Base-by-base conservation (phyloP, 1,140 invertebrate species). In the Chymomyza costata region DNA sequence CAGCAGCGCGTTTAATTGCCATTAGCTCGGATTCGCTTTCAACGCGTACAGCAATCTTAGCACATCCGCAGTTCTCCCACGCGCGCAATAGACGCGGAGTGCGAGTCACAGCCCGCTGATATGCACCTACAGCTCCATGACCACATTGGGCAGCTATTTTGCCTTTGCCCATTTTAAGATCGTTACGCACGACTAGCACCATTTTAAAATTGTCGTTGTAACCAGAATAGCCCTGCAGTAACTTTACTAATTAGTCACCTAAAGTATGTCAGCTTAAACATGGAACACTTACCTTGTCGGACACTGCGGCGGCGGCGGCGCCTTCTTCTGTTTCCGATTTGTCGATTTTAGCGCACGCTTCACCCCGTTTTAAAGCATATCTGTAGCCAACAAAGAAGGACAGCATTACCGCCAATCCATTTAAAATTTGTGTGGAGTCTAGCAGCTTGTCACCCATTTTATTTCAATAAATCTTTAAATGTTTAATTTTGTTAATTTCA, bases 161-260 rank as follows among this genome's bases (percentile, higher is more conserved):
- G 10, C 96, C 96, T 35, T 96, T 97, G 13, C 93, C 91, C 96
- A 98, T 98, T 85, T 94, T 93, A 0, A 98, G 87, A 84, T 98
- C 96, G 80, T 90, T 95, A 78, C 95, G 88, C 1, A 97, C 93
- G 15, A 97, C 92, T 37, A 98, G 84, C 1, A 97, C 92, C 85
- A 98, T 86, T 88, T 96, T 96, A 52, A 90, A 91, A 70, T 92
- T 85, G 10, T 74, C 90, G 18, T 83, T 86, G 41, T 82, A 76
- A 39, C 85, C 76, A 63, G 56, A 41, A 43, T 50, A 82, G 30
- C 38, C 59, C 76, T 84, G 39, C 1, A 17, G 11, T n/a, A 10
- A 2, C 10, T 30, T 19, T 31, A 34, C 31, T 34, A 28, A 25
- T 17, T 6, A 37, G 6, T 15, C 0, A 11, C 6, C 49, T 25